Evolutionary conservation across 2,888 invertebrate species (phyloP).

Genomic region (Sphaerolaimus hirsutus): DNA sequence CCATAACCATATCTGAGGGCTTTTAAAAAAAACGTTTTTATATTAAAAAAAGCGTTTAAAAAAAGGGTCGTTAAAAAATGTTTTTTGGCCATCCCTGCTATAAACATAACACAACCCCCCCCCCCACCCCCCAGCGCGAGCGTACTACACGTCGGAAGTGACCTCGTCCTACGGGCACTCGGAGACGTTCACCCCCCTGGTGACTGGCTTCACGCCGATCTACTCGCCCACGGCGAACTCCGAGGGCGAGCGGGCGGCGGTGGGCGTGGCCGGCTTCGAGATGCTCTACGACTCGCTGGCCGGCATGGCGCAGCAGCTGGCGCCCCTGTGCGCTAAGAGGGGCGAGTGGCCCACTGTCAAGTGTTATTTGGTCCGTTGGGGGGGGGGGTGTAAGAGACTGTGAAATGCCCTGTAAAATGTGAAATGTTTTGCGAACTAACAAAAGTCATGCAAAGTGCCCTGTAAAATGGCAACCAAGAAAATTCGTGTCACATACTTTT

Average conservation of each 20-base stretch:
- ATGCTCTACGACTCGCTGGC: conserved; percentile 19
- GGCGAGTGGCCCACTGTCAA: not conserved
- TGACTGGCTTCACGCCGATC: conserved; percentile 13
- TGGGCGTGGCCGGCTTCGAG: conserved; percentile 20
- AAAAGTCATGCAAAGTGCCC: not conserved
- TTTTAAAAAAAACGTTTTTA: too few relatives aligned
- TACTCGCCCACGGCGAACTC: not conserved
- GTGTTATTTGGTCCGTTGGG: too few relatives aligned
- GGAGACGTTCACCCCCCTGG: conserved; percentile 19
- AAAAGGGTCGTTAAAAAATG: too few relatives aligned
- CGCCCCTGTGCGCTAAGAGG: conserved; percentile 8
- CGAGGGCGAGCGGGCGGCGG: conserved; percentile 11
- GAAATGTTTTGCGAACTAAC: too few relatives aligned
- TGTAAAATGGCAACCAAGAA: not conserved
- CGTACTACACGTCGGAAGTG: conserved; percentile 15
- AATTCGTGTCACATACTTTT: too few relatives aligned
- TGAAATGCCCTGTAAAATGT: too few relatives aligned
- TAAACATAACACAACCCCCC: too few relatives aligned
- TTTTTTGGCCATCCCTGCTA: too few relatives aligned
- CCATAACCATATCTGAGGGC: too few relatives aligned
- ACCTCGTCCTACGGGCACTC: conserved; percentile 14
- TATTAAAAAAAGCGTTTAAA: too few relatives aligned
- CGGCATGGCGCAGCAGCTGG: conserved; percentile 13
- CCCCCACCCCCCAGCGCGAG: conserved; percentile 13
- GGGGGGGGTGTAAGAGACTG: too few relatives aligned